phyloP scores from a whole-genome alignment of 2,113 vertebrate species.

The Sylvicapra grimmia region DNA sequence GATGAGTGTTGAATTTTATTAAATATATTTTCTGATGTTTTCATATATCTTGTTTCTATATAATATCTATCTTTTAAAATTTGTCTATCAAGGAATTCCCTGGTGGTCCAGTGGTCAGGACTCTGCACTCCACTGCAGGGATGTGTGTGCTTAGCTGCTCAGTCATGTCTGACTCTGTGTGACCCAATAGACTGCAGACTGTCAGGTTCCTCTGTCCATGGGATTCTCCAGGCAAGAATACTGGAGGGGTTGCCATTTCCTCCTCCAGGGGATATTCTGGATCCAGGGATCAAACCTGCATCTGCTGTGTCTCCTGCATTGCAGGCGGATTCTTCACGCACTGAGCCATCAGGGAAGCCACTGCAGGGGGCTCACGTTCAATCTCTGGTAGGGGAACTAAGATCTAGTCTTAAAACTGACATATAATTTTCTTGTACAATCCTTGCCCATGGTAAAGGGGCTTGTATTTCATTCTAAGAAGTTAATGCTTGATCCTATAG shows the following conservation, averaged over 20 bases:
- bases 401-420: not conserved
- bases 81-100: not conserved
- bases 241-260: not conserved
- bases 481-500: not conserved
- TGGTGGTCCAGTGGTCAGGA: not conserved
- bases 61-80: not conserved
- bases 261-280: not conserved
- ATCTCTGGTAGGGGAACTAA: not conserved
- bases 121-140: not conserved
- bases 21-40: not conserved
- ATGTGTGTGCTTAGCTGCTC: not conserved
- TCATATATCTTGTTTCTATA: not conserved
- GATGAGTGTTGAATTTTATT: conserved; percentile 7
- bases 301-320: not conserved
- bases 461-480: not conserved
- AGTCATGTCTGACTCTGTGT: not conserved
- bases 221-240: not conserved
- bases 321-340: not conserved
- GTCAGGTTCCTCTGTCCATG: not conserved
- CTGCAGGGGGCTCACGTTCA: not conserved
- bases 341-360: not conserved
- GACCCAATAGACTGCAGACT: not conserved
- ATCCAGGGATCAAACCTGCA: not conserved
- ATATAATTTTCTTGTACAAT: not conserved
- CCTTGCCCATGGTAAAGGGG: not conserved